phyloP scores from a whole-genome alignment of 2,888 invertebrate species.

The Epinotia brunnichana region DNA sequence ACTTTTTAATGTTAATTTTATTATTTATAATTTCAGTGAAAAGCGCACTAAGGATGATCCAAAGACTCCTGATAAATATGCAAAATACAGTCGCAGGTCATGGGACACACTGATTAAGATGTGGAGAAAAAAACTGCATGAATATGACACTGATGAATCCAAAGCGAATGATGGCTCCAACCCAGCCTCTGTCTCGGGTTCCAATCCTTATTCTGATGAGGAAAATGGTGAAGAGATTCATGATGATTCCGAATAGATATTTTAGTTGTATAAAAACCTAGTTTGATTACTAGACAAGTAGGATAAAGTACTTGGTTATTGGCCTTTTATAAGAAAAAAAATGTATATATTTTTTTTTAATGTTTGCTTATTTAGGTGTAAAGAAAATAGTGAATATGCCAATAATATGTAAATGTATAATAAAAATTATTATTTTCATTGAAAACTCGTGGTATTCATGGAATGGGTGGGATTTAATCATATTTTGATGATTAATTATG shows the following conservation, averaged over 20 bases:
- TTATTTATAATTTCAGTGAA: constrained; percentile 73
- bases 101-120: constrained; percentile 95
- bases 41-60: constrained; percentile 90
- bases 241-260: constrained; percentile 42
- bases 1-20: not conserved
- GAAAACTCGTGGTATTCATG: not conserved
- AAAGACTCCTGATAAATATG: constrained; percentile 93
- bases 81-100: constrained; percentile 94
- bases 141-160: constrained; percentile 85
- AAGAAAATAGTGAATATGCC: not conserved
- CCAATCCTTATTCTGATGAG: constrained; percentile 25
- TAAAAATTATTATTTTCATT: not conserved
- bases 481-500: not conserved
- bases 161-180: constrained; percentile 43
- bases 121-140: constrained; percentile 94
- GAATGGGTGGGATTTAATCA: not conserved
- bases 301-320: not conserved
- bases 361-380: not conserved
- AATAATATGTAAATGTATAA: not conserved
- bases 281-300: constrained; percentile 5
- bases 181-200: constrained; percentile 19
- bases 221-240: constrained; percentile 45
- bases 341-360: not conserved
- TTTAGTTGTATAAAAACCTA: constrained; percentile 2
- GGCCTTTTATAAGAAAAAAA: not conserved